Evolutionary conservation across 2,888 invertebrate genomes (phyloP).

Genomic region (Sphecodes monilicornis): DNA sequence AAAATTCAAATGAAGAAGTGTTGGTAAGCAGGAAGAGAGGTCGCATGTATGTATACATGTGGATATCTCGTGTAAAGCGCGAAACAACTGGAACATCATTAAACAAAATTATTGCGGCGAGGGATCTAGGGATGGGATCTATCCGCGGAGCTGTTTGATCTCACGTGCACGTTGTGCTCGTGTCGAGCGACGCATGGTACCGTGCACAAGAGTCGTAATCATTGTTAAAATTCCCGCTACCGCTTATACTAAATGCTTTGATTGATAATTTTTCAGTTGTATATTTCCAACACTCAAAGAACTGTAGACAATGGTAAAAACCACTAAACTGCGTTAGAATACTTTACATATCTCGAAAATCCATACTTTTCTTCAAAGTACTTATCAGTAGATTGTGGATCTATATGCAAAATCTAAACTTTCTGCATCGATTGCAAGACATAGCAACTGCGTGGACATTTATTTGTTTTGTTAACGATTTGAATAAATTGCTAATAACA

Average conservation of each 20-base stretch:
- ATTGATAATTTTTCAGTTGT: not conserved
- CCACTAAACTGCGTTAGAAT: not conserved
- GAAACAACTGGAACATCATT: slow-evolving; percentile 71
- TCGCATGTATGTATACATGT: not conserved
- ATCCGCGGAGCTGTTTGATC: slow-evolving; percentile 47
- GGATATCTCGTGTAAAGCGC: slow-evolving; percentile 45
- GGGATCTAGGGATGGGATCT: slow-evolving; percentile 34
- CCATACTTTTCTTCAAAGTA: no score
- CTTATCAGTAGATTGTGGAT: no score
- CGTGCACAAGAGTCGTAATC: slow-evolving; percentile 25
- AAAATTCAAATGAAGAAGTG: not conserved
- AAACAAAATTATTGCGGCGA: slow-evolving; percentile 70
- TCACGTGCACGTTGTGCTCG: slow-evolving; percentile 47
- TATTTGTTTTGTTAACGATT: no score
- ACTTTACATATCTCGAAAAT: no score
- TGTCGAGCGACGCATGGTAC: slow-evolving; percentile 67
- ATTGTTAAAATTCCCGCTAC: slow-evolving; percentile 11
- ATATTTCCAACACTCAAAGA: not conserved
- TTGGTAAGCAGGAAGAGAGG: slow-evolving; percentile 32
- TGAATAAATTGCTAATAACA: no score
- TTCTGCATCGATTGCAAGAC: no score
- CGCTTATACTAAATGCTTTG: not conserved
- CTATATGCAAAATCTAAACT: no score
- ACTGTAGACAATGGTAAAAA: not conserved
- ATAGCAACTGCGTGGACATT: no score